phyloP scores from a whole-genome alignment of 1,140 invertebrate genomes.

The Atta colombica region DNA sequence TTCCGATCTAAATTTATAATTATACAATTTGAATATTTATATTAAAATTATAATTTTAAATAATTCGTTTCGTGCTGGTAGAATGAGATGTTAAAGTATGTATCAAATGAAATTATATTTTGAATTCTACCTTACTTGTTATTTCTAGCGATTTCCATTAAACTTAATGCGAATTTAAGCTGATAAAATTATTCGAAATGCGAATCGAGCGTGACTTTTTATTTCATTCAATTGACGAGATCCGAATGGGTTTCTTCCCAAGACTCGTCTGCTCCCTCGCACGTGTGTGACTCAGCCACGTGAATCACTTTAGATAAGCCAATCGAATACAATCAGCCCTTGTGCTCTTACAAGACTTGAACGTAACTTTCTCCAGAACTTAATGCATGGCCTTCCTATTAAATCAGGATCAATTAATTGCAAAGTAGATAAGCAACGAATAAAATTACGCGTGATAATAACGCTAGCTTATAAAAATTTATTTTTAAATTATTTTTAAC shows the following conservation, averaged over 20 bases:
- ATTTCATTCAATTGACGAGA: constrained; percentile 22
- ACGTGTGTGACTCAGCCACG: constrained; percentile 54
- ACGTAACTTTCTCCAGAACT: constrained; percentile 49
- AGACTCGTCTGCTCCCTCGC: constrained; percentile 33
- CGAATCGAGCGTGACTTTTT: constrained; percentile 11
- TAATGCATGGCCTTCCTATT: background rate
- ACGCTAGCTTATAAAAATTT: background rate
- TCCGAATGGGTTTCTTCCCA: constrained; percentile 18
- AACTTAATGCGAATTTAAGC: background rate
- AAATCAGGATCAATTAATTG: constrained; percentile 50
- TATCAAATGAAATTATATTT: background rate
- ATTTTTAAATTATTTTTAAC: too few relatives aligned
- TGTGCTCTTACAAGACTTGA: constrained; percentile 50
- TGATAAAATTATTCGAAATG: background rate
- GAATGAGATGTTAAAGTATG: background rate
- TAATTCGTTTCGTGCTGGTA: background rate
- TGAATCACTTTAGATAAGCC: constrained; percentile 61
- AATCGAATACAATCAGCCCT: constrained; percentile 57
- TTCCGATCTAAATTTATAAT: background rate
- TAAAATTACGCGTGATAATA: background rate
- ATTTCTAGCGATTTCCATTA: background rate
- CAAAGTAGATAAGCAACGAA: background rate
- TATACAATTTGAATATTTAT: background rate
- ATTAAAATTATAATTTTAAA: background rate
- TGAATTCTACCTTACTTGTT: background rate